A percentile compares a stretch with the other conserved stretches of the same genome.
Conservation (phyloP, 2,888 invertebrate genomes). For the Drosophila maculinotata region DNA sequence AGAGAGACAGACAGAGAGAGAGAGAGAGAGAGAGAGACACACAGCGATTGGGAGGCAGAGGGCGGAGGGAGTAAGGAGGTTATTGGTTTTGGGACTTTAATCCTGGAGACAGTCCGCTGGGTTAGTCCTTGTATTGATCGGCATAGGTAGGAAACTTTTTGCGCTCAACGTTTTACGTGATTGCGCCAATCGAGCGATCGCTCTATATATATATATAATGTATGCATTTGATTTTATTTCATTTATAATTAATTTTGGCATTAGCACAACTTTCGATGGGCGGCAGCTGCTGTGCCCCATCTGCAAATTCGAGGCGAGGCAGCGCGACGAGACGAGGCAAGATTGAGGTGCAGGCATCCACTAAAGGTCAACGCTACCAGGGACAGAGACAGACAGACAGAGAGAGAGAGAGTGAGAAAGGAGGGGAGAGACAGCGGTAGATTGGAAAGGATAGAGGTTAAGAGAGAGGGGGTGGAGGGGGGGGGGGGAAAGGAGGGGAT, state of each 20-base stretch:
- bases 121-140: not conserved
- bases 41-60: not conserved
- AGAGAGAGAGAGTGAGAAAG: not conserved
- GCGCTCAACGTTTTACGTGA: conserved; percentile 41
- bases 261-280: conserved; percentile 64
- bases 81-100: too few relatives aligned
- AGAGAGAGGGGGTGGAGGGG: not conserved
- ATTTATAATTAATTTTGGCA: conserved; percentile 81
- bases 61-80: too few relatives aligned
- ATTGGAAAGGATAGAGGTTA: not conserved
- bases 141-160: not conserved
- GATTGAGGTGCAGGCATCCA: conserved; percentile 38
- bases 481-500: not conserved
- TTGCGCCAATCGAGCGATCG: conserved; percentile 35
- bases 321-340: conserved; percentile 12
- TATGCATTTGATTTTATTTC: conserved; percentile 49
- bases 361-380: conserved; percentile 40
- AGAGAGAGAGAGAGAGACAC: conserved; percentile 5
- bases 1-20: not conserved
- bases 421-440: not conserved
- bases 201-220: conserved; percentile 23
- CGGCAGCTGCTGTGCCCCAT: conserved; percentile 59
- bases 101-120: too few relatives aligned
- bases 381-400: not conserved
- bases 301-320: conserved; percentile 24